Conservation (phyloP, 2,113 vertebrate genomes). For the Ochotona princeps region DNA sequence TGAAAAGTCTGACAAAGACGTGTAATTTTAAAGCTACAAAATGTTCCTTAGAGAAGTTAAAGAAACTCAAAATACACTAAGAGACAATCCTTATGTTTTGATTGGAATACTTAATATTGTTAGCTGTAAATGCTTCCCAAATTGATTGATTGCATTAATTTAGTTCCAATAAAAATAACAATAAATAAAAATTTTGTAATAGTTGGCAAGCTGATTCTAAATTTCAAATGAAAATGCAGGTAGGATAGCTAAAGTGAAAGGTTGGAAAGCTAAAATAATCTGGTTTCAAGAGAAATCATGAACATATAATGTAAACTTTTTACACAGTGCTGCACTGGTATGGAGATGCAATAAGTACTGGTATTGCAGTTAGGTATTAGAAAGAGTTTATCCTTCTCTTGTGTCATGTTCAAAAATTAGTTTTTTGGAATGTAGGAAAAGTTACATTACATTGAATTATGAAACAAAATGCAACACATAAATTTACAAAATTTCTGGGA, state of each 20-base stretch:
- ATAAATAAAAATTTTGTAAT: neutral
- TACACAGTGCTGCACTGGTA: neutral
- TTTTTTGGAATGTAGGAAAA: neutral
- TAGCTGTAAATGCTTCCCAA: neutral
- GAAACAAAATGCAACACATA: neutral
- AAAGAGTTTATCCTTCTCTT: neutral
- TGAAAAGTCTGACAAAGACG: neutral
- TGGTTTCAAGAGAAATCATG: neutral
- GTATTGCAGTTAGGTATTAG: no score
- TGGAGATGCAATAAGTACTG: neutral
- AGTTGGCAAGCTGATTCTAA: neutral
- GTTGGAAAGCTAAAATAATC: neutral
- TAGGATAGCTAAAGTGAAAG: neutral
- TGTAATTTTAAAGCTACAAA: neutral
- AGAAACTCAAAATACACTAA: neutral
- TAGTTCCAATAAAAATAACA: neutral
- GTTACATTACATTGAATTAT: neutral
- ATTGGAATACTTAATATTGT: neutral
- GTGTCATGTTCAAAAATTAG: neutral
- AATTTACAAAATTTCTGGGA: neutral
- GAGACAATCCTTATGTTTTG: neutral
- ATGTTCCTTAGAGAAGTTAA: neutral
- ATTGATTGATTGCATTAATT: neutral
- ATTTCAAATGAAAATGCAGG: constrained; percentile 12
- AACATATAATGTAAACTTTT: neutral